Evolutionary conservation across 1,140 invertebrate species (phyloP).

Genomic region (Bombus cullumanus): DNA sequence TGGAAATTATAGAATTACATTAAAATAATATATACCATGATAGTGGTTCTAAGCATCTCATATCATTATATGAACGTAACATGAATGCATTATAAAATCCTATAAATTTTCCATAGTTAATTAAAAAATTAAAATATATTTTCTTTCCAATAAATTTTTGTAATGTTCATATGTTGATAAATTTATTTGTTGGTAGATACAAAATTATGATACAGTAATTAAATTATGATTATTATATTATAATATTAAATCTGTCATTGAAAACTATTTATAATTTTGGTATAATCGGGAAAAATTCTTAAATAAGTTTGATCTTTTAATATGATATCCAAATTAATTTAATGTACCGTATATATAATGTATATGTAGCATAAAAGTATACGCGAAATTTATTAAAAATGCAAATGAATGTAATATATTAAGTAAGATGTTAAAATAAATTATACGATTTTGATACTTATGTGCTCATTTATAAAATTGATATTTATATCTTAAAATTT

Average conservation of each 20-base stretch:
- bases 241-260: neutral
- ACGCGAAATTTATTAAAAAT: neutral
- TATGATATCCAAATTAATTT: neutral
- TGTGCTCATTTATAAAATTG: neutral
- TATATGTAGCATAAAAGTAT: too few species aligned
- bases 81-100: neutral
- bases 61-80: neutral
- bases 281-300: neutral
- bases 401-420: neutral
- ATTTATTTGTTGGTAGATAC: neutral
- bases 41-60: neutral
- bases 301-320: neutral
- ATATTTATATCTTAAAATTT: slow-evolving; percentile 20
- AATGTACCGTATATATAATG: neutral
- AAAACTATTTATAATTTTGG: neutral
- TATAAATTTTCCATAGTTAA: neutral
- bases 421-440: neutral
- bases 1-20: too few species aligned
- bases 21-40: neutral
- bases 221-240: neutral
- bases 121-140: neutral
- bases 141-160: neutral
- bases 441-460: neutral
- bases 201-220: neutral
- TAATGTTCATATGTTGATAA: too few species aligned